A percentile compares a stretch with the other conserved stretches of the same genome.
phyloP scores from a whole-genome alignment of 1,140 invertebrate genomes.

The Saccostrea echinata region DNA sequence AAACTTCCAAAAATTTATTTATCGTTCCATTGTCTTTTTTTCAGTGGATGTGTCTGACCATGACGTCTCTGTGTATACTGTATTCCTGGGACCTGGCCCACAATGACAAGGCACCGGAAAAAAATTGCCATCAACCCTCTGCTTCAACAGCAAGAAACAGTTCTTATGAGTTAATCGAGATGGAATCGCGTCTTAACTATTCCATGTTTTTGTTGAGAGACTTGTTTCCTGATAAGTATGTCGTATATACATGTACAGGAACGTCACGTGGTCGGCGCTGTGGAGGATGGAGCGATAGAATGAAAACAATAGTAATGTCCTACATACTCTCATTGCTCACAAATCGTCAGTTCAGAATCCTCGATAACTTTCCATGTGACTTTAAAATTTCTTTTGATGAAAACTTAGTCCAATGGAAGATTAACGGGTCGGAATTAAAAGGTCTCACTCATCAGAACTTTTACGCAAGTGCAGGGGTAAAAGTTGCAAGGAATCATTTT shows the following conservation, averaged over 20 bases:
- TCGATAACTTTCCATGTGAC: constrained; percentile 20
- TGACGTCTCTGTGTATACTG: neutral
- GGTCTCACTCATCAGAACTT: neutral
- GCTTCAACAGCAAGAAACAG: neutral
- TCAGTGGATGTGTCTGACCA: neutral
- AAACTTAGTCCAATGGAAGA: constrained; percentile 17
- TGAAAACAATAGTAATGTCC: constrained; percentile 33
- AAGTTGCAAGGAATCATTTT: neutral
- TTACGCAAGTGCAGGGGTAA: neutral
- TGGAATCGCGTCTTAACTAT: neutral
- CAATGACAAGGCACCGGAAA: neutral
- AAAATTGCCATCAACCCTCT: neutral
- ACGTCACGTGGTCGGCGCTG: neutral
- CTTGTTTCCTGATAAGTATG: neutral
- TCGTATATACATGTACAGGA: constrained; percentile 27
- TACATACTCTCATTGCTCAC: constrained; percentile 41
- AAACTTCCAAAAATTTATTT: too few species aligned
- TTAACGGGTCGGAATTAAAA: neutral
- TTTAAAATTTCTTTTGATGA: neutral
- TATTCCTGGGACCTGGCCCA: neutral
- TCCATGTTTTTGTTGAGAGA: neutral
- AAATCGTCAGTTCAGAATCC: constrained; percentile 37
- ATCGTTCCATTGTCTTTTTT: neutral
- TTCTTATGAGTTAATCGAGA: neutral
- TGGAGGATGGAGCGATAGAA: constrained; percentile 39